Evolutionary conservation across 2,888 invertebrate genomes (phyloP), one percentile per base, ranked within the genome.

Genomic region (Anthrax anthrax): DNA sequence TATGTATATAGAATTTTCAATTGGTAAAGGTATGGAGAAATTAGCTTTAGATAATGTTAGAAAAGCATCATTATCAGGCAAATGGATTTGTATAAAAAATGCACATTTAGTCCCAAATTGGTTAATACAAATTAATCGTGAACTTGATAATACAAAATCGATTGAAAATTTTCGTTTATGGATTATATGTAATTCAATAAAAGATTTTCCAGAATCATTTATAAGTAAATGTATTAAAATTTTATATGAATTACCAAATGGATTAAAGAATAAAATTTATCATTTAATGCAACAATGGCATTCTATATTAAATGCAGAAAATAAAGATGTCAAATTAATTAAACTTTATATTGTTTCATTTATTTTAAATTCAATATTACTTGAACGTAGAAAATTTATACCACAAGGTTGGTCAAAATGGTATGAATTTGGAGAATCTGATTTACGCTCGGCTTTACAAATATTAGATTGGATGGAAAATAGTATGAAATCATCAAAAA

Each of bases 371-470:
- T 91, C 96, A 1, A 73, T 95, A 14, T 73, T 92, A 44, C 86
- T 87, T 63, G 97, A 98, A 67, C 74, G 98, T 37, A 74, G 96
- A 48, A 86, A 83, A 44, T 97, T 83, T 64, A 86, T 94, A 55
- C 94, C 94, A 1, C 88, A 90, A 73, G 81, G 90, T 1, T 92
- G 91, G 91, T 83, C 84, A 1, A 86, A 84, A 60, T 79, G 78
- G 61, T 92, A 94, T 65, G 90, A 92, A 60, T 92, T 92, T 67
- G 84, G 81, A 44, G 80, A 83, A 56, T 75, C 83, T 0, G 92
- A 92, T 64, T 70, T 90, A 2, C 73, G 79, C 43, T 84, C 86
- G 5, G 84, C 84, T 1, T 72, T 80, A 37, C 79, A 81, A 51
- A 72, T 75, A 1, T 65, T 71, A 0, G 58, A 60, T 44, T 63